Base-by-base conservation (phyloP, 1,140 invertebrate genomes). In the Zaprionus lachaisei region DNA sequence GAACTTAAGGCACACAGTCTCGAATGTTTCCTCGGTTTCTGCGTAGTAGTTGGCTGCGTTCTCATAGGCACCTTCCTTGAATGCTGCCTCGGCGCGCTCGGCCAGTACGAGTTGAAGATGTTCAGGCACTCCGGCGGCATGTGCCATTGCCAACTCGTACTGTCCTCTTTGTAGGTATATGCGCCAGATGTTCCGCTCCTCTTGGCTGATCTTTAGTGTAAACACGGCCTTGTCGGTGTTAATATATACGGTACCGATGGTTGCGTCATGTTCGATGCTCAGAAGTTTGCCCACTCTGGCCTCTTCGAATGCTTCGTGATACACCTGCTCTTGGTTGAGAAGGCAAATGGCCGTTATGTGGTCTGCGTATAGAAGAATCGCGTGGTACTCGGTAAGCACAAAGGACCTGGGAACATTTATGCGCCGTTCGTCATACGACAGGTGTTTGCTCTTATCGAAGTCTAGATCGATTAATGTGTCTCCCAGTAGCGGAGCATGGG, bases 1-100 rank as follows among this genome's bases (percentile, higher is more conserved):
- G 93, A 99, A 99, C 93, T 99, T 99, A 0, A 99, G 94, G 41
- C 97, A 97, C 24, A 99, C 95, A 91, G 98, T 97, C 94, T 99
- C 98, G 93, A 99, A 99, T 14, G 97, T 97, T n/a, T 96, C 96
- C 81, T 97, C 95, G 0, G 97, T 98, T 83, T 97, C 95, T 0
- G 98, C 97, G 93, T 97, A 99, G 66, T 97, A 95, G 71, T 96
- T 93, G 0, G 98, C 98, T 93, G 98, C 98, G 78, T 96, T 95
- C 70, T 97, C 95, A 86, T 96, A 98, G 93, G 97, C 94, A 77
- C 96, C 95, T 77, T 96, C 95, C 28, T 95, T 94, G 90, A 99
- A 99, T 11, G 97, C 94, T 81, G 97, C 94, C 83, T 99, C 97
- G 0, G 98, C 98, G 93, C 99, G 97, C 93, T 97, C 96, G 2